Conservation (phyloP, 1,140 invertebrate species). For the Lanistes nyassanus region DNA sequence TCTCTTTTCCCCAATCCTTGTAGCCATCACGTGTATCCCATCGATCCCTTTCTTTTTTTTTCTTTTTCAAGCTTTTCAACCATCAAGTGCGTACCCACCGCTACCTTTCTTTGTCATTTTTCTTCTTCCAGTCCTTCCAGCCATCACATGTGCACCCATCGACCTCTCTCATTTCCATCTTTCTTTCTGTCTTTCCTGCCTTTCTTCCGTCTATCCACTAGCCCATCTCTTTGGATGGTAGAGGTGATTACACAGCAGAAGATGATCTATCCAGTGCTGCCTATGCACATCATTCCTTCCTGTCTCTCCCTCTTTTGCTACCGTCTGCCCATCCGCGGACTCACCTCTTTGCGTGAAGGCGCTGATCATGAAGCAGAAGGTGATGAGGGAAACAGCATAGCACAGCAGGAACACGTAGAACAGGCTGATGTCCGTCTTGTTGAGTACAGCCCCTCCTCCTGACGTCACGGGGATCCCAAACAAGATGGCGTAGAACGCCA, state of each 20-base stretch:
- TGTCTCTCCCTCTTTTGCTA: too few species aligned
- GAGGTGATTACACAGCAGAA: too few species aligned
- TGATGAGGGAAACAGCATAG: conserved; percentile 70
- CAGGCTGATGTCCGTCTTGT: conserved; percentile 66
- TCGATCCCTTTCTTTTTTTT: background rate
- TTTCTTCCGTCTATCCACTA: too few species aligned
- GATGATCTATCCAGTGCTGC: too few species aligned
- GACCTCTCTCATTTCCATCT: background rate
- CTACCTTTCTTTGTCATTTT: too few species aligned
- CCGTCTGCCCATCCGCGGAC: background rate
- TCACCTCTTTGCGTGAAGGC: conserved; percentile 74
- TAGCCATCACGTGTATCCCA: background rate
- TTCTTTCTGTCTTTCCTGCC: background rate
- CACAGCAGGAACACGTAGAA: conserved; percentile 70
- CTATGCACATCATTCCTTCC: too few species aligned
- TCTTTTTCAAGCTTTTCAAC: too few species aligned
- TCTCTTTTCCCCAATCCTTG: background rate
- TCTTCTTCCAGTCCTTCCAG: too few species aligned
- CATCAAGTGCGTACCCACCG: too few species aligned
- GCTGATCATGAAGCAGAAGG: conserved; percentile 70
- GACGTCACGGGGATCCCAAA: conserved; percentile 25
- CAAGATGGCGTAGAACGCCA: conserved; percentile 65
- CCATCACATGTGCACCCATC: too few species aligned
- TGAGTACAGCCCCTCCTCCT: conserved; percentile 62
- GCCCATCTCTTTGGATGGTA: too few species aligned